These are phyloP conservation scores for Corythoichthys haematopterus DNA, from an alignment of 2,113 vertebrate genomes.

Conservation along the genomic window DNA sequence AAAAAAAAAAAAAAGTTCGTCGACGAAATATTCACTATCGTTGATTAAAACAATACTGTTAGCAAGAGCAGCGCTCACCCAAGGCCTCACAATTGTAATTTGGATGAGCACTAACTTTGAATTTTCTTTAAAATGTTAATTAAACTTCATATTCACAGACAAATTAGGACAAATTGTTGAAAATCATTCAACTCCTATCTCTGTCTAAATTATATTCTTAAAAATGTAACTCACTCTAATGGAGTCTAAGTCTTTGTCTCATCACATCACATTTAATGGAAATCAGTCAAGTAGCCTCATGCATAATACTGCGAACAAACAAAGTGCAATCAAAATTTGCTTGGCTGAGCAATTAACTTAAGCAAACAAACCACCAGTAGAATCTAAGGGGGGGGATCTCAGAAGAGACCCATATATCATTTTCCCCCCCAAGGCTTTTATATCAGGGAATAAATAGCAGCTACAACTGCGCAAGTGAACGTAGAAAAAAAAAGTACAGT, in stretches of 20 bases:
- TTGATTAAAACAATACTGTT: no score
- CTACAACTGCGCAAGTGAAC: no score
- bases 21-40: no score
- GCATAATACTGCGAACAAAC: neutral
- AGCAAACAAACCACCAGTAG: neutral
- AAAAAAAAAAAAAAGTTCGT: no score
- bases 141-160: neutral
- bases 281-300: neutral
- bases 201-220: neutral
- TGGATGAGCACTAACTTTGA: neutral
- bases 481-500: no score
- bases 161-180: neutral
- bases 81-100: neutral
- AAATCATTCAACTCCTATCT: neutral
- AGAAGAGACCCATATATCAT: neutral
- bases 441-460: no score
- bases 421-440: no score
- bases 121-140: neutral
- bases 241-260: neutral
- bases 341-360: neutral
- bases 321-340: neutral
- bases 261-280: neutral
- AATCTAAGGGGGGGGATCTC: neutral
- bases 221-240: neutral
- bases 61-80: neutral